Conservation (phyloP, 2,888 invertebrate genomes). For the Aporophyla nigra region DNA sequence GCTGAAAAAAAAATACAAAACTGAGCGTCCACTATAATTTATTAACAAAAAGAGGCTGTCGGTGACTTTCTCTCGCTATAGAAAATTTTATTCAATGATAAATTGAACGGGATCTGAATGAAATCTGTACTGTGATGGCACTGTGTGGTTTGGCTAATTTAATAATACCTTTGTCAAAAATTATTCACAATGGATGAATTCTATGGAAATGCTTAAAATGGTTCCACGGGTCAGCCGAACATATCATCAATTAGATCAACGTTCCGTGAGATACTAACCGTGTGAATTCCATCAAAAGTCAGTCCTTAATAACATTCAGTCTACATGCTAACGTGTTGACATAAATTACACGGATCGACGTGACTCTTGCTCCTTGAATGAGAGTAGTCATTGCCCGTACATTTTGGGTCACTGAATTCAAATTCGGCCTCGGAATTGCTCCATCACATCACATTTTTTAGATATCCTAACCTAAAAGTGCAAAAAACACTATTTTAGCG, state of each 20-base stretch:
- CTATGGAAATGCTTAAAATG: not conserved
- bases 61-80: constrained; percentile 43
- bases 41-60: constrained; percentile 32
- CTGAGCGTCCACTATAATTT: constrained; percentile 37
- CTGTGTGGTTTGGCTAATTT: constrained; percentile 1
- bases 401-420: no score
- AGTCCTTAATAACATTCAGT: constrained; percentile 3
- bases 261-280: constrained; percentile 1
- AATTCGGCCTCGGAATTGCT: no score
- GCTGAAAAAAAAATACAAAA: constrained; percentile 58
- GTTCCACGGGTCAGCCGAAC: not conserved
- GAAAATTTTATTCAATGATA: constrained; percentile 13
- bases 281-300: constrained; percentile 21
- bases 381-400: no score
- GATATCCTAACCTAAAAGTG: no score
- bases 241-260: constrained; percentile 16
- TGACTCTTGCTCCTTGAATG: no score
- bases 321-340: not conserved
- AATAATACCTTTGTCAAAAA: constrained; percentile 6
- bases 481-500: no score
- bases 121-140: not conserved
- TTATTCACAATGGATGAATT: constrained; percentile 21
- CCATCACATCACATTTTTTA: no score
- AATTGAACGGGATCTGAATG: constrained; percentile 21
- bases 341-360: no score